These are phyloP conservation scores for Ochlodes sylvanus DNA, from an alignment of 2,888 invertebrate genomes.

Conservation along the genomic window DNA sequence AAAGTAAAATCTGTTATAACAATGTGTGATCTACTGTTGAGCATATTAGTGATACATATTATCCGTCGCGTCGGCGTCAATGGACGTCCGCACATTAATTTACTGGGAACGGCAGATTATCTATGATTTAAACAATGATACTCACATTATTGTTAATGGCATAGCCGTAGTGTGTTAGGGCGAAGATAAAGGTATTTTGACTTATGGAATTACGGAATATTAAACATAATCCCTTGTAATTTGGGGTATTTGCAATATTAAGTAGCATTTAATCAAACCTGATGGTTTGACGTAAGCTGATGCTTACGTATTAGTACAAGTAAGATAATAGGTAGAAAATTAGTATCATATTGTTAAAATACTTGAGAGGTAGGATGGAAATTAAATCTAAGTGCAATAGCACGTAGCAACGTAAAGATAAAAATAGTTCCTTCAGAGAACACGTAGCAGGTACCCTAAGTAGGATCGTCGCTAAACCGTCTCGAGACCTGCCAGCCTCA, in stretches of 20 bases:
- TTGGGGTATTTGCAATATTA: not conserved
- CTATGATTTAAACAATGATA: slow-evolving; percentile 28
- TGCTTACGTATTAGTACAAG: too few relatives aligned
- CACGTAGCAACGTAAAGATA: too few relatives aligned
- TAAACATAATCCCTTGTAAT: not conserved
- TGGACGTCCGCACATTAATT: slow-evolving; percentile 20
- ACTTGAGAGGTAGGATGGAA: too few relatives aligned
- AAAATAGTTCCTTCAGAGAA: too few relatives aligned
- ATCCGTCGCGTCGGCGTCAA: slow-evolving; percentile 8
- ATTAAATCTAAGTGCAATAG: too few relatives aligned
- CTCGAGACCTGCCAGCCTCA: too few relatives aligned
- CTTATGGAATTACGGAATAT: slow-evolving; percentile 1
- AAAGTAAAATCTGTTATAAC: too few relatives aligned
- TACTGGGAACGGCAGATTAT: slow-evolving; percentile 16
- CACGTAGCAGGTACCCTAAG: too few relatives aligned
- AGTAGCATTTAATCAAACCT: not conserved
- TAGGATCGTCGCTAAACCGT: too few relatives aligned
- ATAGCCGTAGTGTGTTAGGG: slow-evolving; percentile 2
- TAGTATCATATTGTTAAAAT: too few relatives aligned
- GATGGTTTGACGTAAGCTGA: not conserved
- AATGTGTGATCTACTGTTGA: slow-evolving; percentile 8
- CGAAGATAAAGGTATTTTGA: slow-evolving; percentile 6
- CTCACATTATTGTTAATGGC: slow-evolving; percentile 23
- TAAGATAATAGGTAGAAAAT: too few relatives aligned
- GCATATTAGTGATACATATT: slow-evolving; percentile 23